Percentiles rank a stretch among this genome's conserved stretches.
Conservation (phyloP, 2,797 vertebrate genomes). For the Danio albolineatus region DNA sequence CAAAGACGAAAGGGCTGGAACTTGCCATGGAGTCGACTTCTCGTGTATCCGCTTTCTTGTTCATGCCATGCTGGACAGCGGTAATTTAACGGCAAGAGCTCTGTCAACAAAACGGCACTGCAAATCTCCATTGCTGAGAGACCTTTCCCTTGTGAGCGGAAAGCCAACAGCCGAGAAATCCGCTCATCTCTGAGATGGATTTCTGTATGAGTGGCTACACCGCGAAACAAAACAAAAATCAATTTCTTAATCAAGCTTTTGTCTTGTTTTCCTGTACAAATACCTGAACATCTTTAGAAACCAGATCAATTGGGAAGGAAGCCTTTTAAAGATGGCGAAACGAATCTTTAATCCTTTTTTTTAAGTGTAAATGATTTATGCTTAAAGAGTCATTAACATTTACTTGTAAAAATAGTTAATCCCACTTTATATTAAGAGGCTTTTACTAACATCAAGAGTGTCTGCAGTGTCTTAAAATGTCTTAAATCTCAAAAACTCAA, state of each 20-base stretch:
- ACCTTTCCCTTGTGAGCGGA: constrained; percentile 48
- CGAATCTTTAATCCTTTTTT: background rate
- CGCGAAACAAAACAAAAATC: background rate
- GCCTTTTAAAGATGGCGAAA: background rate
- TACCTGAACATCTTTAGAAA: background rate
- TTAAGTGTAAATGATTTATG: no score
- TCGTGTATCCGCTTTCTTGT: constrained; percentile 43
- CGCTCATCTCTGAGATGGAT: background rate
- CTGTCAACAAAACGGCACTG: constrained; percentile 61
- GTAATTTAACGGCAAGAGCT: constrained; percentile 63
- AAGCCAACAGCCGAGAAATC: constrained; percentile 43
- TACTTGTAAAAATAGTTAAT: no score
- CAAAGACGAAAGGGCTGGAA: constrained; percentile 36
- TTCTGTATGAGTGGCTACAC: constrained; percentile 13
- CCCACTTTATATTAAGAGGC: no score
- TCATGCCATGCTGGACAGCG: constrained; percentile 56
- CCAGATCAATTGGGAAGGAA: background rate
- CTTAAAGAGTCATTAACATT: no score
- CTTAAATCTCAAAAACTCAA: no score
- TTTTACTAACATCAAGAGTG: no score
- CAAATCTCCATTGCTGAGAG: constrained; percentile 61
- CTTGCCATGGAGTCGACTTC: constrained; percentile 42
- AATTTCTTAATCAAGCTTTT: constrained; percentile 4
- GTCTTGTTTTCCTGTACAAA: background rate
- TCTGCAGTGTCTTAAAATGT: no score